Evolutionary conservation across 2,888 invertebrate species (phyloP).

Genomic region (Drosophila anomelani): DNA sequence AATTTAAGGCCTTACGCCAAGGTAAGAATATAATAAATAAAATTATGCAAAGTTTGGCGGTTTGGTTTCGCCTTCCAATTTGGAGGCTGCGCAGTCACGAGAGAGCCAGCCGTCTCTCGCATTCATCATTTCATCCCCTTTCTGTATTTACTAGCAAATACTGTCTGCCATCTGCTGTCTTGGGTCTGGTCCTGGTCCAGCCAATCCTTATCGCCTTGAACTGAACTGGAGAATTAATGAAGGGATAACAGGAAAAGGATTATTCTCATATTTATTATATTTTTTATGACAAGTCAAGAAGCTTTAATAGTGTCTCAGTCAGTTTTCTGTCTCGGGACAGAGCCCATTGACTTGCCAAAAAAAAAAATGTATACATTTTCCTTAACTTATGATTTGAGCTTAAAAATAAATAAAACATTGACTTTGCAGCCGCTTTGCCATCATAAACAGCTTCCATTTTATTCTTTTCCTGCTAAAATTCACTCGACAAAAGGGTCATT

Average conservation of each 20-base stretch:
- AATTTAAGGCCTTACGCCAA: conserved; percentile 1
- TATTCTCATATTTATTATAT: background rate
- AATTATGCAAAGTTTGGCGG: conserved; percentile 17
- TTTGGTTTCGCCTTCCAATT: conserved; percentile 6
- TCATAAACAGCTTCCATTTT: background rate
- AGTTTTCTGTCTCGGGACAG: too few species aligned
- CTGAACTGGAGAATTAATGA: background rate
- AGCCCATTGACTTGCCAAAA: too few species aligned
- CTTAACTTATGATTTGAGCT: background rate
- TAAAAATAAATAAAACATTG: background rate
- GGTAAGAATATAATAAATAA: conserved; percentile 12
- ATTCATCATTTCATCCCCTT: conserved; percentile 30
- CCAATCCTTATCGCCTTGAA: conserved; percentile 4
- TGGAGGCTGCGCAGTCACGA: conserved; percentile 30
- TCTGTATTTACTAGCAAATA: conserved; percentile 28
- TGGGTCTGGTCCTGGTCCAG: conserved; percentile 11
- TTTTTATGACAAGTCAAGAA: background rate
- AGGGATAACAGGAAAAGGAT: background rate
- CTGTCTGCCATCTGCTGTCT: conserved; percentile 26
- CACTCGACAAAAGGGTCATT: background rate
- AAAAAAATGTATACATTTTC: background rate
- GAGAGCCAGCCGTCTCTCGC: conserved; percentile 24
- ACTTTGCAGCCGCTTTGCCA: too few species aligned
- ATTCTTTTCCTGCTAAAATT: too few species aligned
- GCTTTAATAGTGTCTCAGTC: background rate